Conservation (phyloP, 2,888 invertebrate species). For the Dicyrtomina minuta region DNA sequence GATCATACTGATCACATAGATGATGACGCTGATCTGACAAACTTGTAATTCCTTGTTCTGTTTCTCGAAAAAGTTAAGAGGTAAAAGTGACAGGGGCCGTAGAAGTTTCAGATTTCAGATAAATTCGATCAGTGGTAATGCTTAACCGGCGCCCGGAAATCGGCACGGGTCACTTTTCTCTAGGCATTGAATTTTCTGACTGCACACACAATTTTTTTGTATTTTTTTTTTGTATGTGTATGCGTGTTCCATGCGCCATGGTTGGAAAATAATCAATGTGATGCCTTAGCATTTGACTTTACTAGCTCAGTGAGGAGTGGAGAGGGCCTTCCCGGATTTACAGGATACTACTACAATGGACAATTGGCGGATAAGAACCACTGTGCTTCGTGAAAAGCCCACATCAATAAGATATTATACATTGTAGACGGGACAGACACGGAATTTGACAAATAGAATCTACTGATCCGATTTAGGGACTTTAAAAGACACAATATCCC, state of each 20-base stretch:
- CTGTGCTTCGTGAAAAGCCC: background rate
- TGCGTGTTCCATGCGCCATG: slow-evolving; percentile 11
- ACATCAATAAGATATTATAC: no score
- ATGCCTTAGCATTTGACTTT: background rate
- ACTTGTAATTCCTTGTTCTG: background rate
- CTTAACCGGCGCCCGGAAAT: no score
- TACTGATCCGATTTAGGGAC: no score
- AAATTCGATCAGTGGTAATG: slow-evolving; percentile 27
- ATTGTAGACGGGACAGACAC: no score
- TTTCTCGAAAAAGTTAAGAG: background rate
- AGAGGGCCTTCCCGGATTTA: background rate
- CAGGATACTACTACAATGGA: background rate
- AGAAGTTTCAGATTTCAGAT: slow-evolving; percentile 13
- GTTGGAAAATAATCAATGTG: slow-evolving; percentile 1
- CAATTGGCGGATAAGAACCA: slow-evolving; percentile 19
- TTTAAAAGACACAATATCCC: no score
- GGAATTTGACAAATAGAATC: no score
- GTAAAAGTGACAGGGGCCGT: slow-evolving; percentile 11
- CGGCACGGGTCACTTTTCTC: no score
- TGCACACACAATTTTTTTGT: no score
- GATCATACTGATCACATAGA: background rate
- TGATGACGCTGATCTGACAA: background rate
- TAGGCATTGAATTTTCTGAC: no score
- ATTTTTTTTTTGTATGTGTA: slow-evolving; percentile 6
- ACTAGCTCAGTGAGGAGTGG: no score